Evolutionary conservation across 2,113 vertebrate species (phyloP), one percentile per base, ranked within the genome.

Genomic region (Numenius arquata): DNA sequence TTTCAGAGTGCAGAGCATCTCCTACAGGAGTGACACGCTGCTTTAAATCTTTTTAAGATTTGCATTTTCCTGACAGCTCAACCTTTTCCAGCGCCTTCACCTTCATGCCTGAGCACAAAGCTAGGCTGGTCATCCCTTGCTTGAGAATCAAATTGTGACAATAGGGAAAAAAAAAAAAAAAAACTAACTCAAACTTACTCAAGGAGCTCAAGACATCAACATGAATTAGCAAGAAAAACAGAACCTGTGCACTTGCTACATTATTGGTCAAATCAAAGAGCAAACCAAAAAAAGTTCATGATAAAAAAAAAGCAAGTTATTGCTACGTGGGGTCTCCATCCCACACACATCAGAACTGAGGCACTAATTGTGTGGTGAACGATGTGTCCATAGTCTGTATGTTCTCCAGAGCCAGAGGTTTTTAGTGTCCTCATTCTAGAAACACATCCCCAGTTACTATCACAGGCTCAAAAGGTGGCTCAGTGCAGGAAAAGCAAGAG

Each of bases 151-250:
- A 53, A 61, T 36, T 29, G 4, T 83, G 59, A 62, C 20, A n/a
- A 68, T 0, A n/a, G 15, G 2, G 13, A 3, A 17, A 27, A 29
- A 41, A n/a, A 58, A 3, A 17, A 27, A 29, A 41, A n/a, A 58
- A 43, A 47, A 11, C n/a, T 10, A 43, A 43, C 22, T 10, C 29
- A 55, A 11, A 21, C 0, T 5, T 53, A 53, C 23, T 65, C 26
- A 29, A 52, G 34, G 12, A 67, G 8, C 10, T 76, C 23, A 68
- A 63, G 43, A 72, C 10, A 75, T 40, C 40, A 18, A 59, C 6
- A 38, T 23, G n/a, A 88, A 88, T 66, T 34, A 73, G 27, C 15
- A 20, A 78, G 20, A 61, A 56, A 85, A 79, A 15, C 26, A 79
- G 71, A 82, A 79, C 6, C 16, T 66, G n/a, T 20, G 10, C 0